Conservation (phyloP, 2,888 invertebrate species). For the Trichopria drosophilae region DNA sequence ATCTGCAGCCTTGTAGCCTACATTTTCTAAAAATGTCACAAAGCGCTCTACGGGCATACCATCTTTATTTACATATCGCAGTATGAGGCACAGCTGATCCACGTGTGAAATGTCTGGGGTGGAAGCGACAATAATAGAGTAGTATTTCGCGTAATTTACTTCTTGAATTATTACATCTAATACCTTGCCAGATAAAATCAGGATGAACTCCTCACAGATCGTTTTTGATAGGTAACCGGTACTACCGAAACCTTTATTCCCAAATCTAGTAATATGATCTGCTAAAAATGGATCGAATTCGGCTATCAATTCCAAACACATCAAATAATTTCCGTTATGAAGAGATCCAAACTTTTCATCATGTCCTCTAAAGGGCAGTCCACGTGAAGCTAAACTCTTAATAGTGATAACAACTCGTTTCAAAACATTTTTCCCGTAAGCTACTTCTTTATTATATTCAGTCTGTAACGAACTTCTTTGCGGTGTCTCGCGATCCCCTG, state of each 20-base stretch:
- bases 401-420: constrained; percentile 37
- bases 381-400: constrained; percentile 35
- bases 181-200: constrained; percentile 40
- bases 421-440: constrained; percentile 41
- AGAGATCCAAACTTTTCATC: constrained; percentile 38
- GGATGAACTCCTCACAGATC: constrained; percentile 44
- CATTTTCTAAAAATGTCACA: constrained; percentile 27
- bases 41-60: constrained; percentile 29
- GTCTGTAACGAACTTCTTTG: too few relatives aligned
- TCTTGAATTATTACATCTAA: constrained; percentile 31
- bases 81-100: constrained; percentile 38
- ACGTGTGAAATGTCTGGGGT: constrained; percentile 36
- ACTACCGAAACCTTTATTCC: constrained; percentile 40
- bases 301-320: constrained; percentile 41
- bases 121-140: constrained; percentile 39
- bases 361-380: constrained; percentile 40
- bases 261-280: constrained; percentile 39
- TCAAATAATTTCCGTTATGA: constrained; percentile 44
- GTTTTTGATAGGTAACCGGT: constrained; percentile 42
- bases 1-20: not conserved
- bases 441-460: constrained; percentile 29
- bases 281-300: constrained; percentile 44
- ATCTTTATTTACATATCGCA: constrained; percentile 35
- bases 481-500: too few relatives aligned
- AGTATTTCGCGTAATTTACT: constrained; percentile 33